A percentile compares a stretch with the other conserved stretches of the same genome.
Conservation (phyloP, 2,888 invertebrate genomes). For the Drosophila ustulata region DNA sequence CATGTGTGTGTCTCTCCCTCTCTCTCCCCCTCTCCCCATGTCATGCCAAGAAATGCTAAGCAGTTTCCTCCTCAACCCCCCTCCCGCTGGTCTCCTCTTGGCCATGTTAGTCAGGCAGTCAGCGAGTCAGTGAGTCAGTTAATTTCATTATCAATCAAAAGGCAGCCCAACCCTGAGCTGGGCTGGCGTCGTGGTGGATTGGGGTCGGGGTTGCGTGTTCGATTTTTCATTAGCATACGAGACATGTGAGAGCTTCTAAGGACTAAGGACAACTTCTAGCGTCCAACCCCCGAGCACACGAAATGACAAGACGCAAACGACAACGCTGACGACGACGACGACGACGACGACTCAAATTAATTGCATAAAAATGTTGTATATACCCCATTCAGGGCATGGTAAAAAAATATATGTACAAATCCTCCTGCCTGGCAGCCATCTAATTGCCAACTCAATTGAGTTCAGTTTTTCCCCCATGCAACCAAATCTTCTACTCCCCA, state of each 20-base stretch:
- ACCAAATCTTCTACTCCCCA: not conserved
- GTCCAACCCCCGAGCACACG: constrained; percentile 12
- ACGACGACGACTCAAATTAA: constrained; percentile 72
- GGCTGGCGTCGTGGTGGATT: constrained; percentile 3
- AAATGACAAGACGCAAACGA: constrained; percentile 48
- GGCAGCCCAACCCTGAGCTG: constrained; percentile 31
- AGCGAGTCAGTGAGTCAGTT: constrained; percentile 45
- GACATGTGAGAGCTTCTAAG: constrained; percentile 48
- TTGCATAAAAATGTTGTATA: constrained; percentile 74
- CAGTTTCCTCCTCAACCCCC: constrained; percentile 25
- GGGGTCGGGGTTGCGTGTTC: constrained; percentile 63
- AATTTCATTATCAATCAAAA: constrained; percentile 77
- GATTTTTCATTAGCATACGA: constrained; percentile 77
- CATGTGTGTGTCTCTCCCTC: not conserved
- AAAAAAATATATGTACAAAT: constrained; percentile 29
- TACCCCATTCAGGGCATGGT: constrained; percentile 22
- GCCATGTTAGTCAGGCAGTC: not conserved
- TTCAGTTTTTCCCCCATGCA: constrained; percentile 24
- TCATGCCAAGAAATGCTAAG: constrained; percentile 75
- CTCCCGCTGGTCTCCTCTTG: not conserved
- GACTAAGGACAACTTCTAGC: constrained; percentile 32
- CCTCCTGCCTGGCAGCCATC: constrained; percentile 63
- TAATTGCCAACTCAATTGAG: constrained; percentile 74
- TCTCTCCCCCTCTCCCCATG: constrained; percentile 46
- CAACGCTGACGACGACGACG: constrained; percentile 54